Evolutionary conservation across 2,888 invertebrate genomes (phyloP), one percentile per base, ranked within the genome.

Genomic region (Andrena haemorrhoa): DNA sequence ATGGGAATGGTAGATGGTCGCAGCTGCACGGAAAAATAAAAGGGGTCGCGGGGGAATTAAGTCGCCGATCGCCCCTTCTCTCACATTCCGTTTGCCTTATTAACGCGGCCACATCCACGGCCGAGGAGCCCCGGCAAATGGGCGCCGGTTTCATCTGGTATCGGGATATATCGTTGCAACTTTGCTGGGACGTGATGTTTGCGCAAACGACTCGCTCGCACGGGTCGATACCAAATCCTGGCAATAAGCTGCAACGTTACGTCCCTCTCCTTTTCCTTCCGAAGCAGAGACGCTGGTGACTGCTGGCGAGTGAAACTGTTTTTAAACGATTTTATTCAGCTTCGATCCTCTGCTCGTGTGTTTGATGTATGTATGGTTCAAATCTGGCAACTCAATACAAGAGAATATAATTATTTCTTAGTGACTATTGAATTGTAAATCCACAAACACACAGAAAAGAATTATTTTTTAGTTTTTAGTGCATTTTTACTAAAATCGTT

Each of bases 11-110:
- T 20, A 29, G 70, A 56, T 64, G 69, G 61, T 73, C 56, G 61
- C 82, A 68, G 74, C 77, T 77, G 74, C 86, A 61, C 60, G 71
- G 76, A 74, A 79, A 82, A 85, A 85, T 77, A 73, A 82, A 75
- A 84, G 51, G 64, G 63, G 20, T 31, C 53, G 61, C 8, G 23
- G 70, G 26, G 26, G 65, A 69, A 80, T 78, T 82, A 79, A 84
- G 70, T 71, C 23, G 56, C 51, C 72, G 65, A 58, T 63, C 71
- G 41, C 60, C 56, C 61, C 26, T 6, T 26, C 56, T 33, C 23
- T 65, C 33, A 4, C 23, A 49, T 68, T 75, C 35, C 71, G 65
- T 60, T 72, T 66, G 29, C 35, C 69, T 74, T 66, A 78, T 79
- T 79, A 82, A 49, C 53, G 68, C 35, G 10, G 41, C 41, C 41